These are phyloP conservation scores for Sorex maritimensis DNA, from an alignment of 2,797 vertebrate species.

Conservation along the genomic window DNA sequence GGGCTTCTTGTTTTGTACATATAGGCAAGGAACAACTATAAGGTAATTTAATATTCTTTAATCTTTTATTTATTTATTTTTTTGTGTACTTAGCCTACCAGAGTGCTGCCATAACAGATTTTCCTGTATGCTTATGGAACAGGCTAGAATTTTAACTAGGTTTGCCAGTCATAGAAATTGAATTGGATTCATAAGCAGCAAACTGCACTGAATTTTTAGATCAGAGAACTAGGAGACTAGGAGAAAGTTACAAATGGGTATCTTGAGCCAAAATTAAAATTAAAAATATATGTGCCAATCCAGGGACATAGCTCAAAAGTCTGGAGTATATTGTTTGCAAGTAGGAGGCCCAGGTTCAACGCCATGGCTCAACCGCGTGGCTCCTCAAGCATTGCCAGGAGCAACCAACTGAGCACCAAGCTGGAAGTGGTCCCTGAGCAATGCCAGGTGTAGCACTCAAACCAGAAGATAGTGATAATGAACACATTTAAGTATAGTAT, in stretches of 20 bases:
- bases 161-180: not conserved
- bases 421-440: too few species aligned
- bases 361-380: too few species aligned
- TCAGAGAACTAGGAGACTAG: not conserved
- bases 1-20: too few species aligned
- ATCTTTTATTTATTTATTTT: not conserved
- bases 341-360: too few species aligned
- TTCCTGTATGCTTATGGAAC: not conserved
- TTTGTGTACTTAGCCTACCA: not conserved
- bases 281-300: not conserved
- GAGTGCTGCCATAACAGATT: not conserved
- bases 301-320: too few species aligned
- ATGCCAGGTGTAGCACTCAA: too few species aligned
- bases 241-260: not conserved
- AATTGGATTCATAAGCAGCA: not conserved
- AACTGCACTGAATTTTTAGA: not conserved
- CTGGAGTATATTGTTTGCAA: too few species aligned
- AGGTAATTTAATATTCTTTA: slow-evolving; percentile 4
- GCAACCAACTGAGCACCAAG: too few species aligned
- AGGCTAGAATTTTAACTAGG: not conserved
- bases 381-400: too few species aligned
- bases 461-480: too few species aligned
- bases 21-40: slow-evolving; percentile 33
- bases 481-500: not conserved
- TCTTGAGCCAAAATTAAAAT: not conserved